Percentiles rank a stretch among this genome's conserved stretches.
These are phyloP conservation scores for Phasianus colchicus DNA, from an alignment of 2,113 vertebrate genomes.

Conservation along the genomic window DNA sequence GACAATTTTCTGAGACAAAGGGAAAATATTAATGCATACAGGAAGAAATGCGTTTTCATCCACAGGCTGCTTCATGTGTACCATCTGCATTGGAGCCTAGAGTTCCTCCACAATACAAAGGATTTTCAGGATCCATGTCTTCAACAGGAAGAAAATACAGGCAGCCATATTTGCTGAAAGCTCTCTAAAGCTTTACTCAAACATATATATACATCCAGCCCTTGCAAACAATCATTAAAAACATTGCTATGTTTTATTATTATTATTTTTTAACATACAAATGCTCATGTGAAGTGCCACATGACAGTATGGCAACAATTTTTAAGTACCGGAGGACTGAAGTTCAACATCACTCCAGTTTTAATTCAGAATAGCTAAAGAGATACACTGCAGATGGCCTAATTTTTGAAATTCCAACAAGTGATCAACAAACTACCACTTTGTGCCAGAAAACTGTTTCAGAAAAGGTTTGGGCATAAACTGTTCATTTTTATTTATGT, in stretches of 20 bases:
- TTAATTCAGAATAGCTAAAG: background rate
- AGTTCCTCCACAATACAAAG: background rate
- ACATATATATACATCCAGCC: background rate
- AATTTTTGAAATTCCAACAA: background rate
- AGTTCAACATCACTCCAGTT: background rate
- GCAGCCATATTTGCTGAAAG: background rate
- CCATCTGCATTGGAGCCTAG: background rate
- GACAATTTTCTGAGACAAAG: background rate
- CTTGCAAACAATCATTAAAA: background rate
- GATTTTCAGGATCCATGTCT: background rate
- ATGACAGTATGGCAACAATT: background rate
- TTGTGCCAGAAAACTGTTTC: background rate
- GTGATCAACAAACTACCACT: background rate
- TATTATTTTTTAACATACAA: background rate
- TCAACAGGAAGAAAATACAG: background rate
- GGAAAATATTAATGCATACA: background rate
- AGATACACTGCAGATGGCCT: background rate
- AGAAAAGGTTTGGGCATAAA: background rate
- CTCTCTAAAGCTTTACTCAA: background rate
- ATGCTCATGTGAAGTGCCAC: accelerated
- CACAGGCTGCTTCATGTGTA: background rate
- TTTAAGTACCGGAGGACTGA: background rate
- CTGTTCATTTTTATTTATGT: background rate
- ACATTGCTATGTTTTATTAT: background rate
- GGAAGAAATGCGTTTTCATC: background rate